A percentile compares a stretch with the other conserved stretches of the same genome.
Evolutionary conservation across 2,113 vertebrate species (phyloP).

Genomic region (Malurus alboscapulatus): DNA sequence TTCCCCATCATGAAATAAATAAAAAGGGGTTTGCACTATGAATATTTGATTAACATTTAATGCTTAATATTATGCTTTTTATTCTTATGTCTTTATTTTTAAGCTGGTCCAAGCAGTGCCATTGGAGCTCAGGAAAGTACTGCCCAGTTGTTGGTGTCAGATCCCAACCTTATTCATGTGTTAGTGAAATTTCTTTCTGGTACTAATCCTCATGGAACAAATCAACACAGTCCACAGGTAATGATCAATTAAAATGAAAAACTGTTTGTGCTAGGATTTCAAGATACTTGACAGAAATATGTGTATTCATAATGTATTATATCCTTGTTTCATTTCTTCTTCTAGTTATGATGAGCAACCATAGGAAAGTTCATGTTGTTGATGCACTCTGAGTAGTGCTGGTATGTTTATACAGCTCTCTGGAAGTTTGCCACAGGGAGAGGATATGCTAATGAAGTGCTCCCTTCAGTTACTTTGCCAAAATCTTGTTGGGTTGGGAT

Average conservation of each 20-base stretch:
- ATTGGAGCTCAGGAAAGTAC: constrained; percentile 91
- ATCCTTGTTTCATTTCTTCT: not conserved
- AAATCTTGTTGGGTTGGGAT: not conserved
- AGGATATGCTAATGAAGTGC: not conserved
- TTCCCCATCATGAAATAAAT: not conserved
- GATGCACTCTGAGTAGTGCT: not conserved
- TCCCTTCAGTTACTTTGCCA: not conserved
- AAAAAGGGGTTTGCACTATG: not conserved
- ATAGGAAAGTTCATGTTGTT: not conserved
- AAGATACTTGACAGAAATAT: not conserved
- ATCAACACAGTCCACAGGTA: constrained; percentile 96
- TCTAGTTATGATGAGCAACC: not conserved
- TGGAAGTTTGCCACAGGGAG: not conserved
- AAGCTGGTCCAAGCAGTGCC: constrained; percentile 80
- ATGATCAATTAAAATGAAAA: not conserved
- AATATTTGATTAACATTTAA: not conserved
- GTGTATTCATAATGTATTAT: not conserved
- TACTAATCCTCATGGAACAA: constrained; percentile 92
- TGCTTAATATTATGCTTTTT: not conserved
- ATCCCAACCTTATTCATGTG: constrained; percentile 92
- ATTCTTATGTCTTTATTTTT: constrained; percentile 27
- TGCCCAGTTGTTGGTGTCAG: constrained; percentile 95
- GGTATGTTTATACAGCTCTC: not conserved
- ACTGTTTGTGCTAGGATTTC: not conserved
- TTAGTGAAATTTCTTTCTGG: constrained; percentile 97